phyloP scores from a whole-genome alignment of 2,797 vertebrate genomes.

The Falco berigora region DNA sequence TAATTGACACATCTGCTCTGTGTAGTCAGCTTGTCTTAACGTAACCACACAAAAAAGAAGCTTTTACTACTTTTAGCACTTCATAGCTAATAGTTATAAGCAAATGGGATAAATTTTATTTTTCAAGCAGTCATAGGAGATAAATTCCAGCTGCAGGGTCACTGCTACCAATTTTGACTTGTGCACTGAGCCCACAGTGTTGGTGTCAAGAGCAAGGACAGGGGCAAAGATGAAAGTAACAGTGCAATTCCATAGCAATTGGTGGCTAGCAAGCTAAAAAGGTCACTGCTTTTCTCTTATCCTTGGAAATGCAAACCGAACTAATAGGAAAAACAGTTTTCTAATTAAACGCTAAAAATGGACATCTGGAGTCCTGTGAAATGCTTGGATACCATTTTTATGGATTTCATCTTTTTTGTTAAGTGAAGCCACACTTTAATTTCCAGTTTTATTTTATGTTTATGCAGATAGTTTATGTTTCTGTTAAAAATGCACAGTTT shows the following conservation, averaged over 20 bases:
- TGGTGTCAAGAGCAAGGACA: not conserved
- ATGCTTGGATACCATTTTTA: not conserved
- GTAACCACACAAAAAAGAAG: conserved; percentile 54
- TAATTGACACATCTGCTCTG: conserved; percentile 61
- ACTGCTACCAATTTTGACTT: conserved; percentile 10
- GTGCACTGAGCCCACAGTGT: not conserved
- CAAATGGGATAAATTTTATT: conserved; percentile 40
- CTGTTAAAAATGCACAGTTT: not conserved
- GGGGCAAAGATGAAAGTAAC: not conserved
- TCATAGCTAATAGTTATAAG: conserved; percentile 1
- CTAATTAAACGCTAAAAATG: not conserved
- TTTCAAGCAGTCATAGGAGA: conserved; percentile 24
- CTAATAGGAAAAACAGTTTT: not conserved
- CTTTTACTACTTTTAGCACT: conserved; percentile 49
- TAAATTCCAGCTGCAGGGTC: conserved; percentile 46
- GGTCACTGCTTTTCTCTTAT: not conserved
- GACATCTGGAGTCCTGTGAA: conserved; percentile 18
- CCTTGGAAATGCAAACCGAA: not conserved
- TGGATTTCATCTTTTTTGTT: conserved; percentile 19
- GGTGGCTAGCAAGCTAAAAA: not conserved
- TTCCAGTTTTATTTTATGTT: conserved; percentile 13
- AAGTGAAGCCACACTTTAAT: conserved; percentile 41
- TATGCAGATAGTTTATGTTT: conserved; percentile 38
- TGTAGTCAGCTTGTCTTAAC: conserved; percentile 60
- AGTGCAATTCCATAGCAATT: not conserved